phyloP scores from a whole-genome alignment of 2,113 vertebrate genomes.

The Phrynosoma blainvillii region DNA sequence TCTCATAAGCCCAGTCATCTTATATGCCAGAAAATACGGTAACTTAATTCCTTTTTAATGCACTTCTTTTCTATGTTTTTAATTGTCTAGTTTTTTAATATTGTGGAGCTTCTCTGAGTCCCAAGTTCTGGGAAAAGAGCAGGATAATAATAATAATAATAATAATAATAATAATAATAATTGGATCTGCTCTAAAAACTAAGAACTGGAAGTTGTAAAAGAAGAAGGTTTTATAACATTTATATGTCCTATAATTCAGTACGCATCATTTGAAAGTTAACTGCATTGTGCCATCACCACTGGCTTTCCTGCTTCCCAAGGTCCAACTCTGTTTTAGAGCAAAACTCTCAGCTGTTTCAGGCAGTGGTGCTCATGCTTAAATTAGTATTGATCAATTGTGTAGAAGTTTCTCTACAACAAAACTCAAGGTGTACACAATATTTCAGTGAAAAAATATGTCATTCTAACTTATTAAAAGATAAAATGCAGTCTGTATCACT shows the following conservation, averaged over 20 bases:
- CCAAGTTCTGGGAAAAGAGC: too few species aligned
- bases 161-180: too few species aligned
- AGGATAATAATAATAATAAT: too few species aligned
- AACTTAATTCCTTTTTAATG: too few species aligned
- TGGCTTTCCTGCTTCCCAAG: not conserved
- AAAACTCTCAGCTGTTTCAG: not conserved
- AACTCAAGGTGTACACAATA: constrained; percentile 14
- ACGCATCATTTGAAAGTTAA: not conserved
- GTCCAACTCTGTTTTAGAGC: not conserved
- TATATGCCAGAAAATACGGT: too few species aligned
- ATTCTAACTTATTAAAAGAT: not conserved
- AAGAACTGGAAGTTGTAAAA: too few species aligned
- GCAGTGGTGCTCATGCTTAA: not conserved
- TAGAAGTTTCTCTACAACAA: not conserved
- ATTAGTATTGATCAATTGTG: not conserved
- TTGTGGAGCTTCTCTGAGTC: too few species aligned
- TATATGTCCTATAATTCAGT: not conserved
- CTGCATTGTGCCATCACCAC: not conserved
- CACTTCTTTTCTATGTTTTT: too few species aligned
- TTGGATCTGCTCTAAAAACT: too few species aligned
- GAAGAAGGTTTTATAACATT: not conserved
- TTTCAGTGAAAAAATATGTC: not conserved
- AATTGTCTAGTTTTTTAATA: too few species aligned
- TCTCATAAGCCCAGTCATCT: too few species aligned
- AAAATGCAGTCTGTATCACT: not conserved